A percentile compares a stretch with the other conserved stretches of the same genome.
Evolutionary conservation across 37 sponge, comb jelly and placozoan species (phyloP).

Genomic region (Tethya wilhelma): DNA sequence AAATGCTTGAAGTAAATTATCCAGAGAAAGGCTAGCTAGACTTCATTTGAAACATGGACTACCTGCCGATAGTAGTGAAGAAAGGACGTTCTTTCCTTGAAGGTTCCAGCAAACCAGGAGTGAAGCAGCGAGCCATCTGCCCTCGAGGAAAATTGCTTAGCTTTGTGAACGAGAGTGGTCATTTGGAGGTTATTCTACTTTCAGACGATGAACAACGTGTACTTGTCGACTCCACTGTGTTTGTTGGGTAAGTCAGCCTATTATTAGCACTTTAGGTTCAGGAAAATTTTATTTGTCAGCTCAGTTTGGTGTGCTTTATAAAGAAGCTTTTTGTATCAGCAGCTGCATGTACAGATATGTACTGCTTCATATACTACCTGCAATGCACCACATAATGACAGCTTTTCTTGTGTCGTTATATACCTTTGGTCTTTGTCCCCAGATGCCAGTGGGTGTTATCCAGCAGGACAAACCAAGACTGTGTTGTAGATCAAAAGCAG

Average conservation of each 20-base stretch:
- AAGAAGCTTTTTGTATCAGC: too few species aligned
- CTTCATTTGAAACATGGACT: conserved; percentile 44
- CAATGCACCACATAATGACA: not conserved
- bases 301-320: too few species aligned
- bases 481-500: conserved; percentile 16
- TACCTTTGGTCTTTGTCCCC: too few species aligned
- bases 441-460: conserved; percentile 46
- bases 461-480: conserved; percentile 19
- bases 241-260: conserved; percentile 29
- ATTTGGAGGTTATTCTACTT: conserved; percentile 14
- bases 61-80: conserved; percentile 42
- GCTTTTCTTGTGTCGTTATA: not conserved
- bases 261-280: too few species aligned
- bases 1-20: too few species aligned
- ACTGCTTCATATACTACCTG: not conserved
- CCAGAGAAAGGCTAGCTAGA: too few species aligned
- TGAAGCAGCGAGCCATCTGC: conserved; percentile 25
- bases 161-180: conserved; percentile 18
- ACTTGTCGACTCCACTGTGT: not conserved
- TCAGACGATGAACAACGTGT: conserved; percentile 5
- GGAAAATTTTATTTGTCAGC: too few species aligned
- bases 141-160: conserved; percentile 32
- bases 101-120: not conserved
- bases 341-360: not conserved
- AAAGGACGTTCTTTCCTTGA: conserved; percentile 24